These are phyloP conservation scores for Gortyna flavago DNA, from an alignment of 2,888 invertebrate species.

Conservation along the genomic window DNA sequence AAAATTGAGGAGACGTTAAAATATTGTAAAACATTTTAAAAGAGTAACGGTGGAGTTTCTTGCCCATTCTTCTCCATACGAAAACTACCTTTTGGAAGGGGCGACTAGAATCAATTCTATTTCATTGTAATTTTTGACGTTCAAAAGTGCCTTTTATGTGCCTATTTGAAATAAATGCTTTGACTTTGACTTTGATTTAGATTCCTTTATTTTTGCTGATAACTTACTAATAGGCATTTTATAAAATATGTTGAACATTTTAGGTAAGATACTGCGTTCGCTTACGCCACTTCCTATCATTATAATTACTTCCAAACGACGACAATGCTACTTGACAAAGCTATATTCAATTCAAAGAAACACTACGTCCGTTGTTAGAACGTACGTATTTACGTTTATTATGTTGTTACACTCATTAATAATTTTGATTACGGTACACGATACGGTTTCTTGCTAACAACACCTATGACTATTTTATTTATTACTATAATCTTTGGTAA, in stretches of 20 bases:
- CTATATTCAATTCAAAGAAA: slow-evolving; percentile 5
- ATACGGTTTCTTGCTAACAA: not conserved
- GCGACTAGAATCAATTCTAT: too few species aligned
- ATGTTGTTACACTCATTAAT: not conserved
- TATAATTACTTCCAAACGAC: not conserved
- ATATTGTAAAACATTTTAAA: too few species aligned
- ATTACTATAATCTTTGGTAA: not conserved
- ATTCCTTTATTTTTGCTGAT: not conserved
- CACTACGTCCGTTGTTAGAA: not conserved
- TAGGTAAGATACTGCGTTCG: not conserved
- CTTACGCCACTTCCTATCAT: not conserved
- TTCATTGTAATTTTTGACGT: too few species aligned
- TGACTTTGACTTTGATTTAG: too few species aligned
- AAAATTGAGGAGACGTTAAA: not conserved
- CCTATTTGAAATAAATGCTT: too few species aligned
- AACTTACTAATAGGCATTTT: not conserved
- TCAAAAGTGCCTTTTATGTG: too few species aligned
- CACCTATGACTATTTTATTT: not conserved
- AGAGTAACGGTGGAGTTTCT: too few species aligned
- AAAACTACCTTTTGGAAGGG: too few species aligned
- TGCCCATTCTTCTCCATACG: too few species aligned
- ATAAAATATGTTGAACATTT: not conserved
- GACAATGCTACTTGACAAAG: not conserved
- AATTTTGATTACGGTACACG: not conserved
- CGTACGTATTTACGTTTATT: not conserved